These are phyloP conservation scores for Rhipidura dahli DNA, from an alignment of 2,113 vertebrate genomes.

Conservation along the genomic window DNA sequence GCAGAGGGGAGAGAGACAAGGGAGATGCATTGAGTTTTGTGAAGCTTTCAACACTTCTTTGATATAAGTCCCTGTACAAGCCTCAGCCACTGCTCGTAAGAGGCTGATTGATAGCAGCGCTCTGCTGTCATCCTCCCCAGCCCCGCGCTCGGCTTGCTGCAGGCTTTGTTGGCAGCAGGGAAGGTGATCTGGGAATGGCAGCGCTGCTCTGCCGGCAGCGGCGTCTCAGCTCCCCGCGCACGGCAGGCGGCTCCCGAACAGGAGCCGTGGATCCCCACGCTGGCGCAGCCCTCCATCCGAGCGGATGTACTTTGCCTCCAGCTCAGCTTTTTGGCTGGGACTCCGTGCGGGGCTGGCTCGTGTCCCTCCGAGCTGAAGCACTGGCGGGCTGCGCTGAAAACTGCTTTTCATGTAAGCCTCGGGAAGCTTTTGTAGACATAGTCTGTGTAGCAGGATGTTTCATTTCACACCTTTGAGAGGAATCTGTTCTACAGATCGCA, in stretches of 20 bases:
- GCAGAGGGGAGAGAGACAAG: not conserved
- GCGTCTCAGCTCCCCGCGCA: not conserved
- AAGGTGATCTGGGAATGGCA: not conserved
- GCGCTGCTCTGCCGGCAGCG: not conserved
- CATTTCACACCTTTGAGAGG: not conserved
- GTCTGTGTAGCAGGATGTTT: not conserved
- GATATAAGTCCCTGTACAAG: not conserved
- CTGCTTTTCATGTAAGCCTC: not conserved
- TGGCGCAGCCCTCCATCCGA: not conserved
- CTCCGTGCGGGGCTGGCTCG: not conserved
- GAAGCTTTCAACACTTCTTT: not conserved
- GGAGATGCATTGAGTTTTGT: not conserved
- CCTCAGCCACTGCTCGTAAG: not conserved
- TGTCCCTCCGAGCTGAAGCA: not conserved
- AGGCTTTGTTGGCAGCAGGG: not conserved
- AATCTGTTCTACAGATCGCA: not conserved
- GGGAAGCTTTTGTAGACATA: not conserved
- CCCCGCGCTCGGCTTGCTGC: not conserved
- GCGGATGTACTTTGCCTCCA: not conserved
- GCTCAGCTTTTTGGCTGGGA: not conserved
- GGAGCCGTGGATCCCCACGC: rapidly evolving
- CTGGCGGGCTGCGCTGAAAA: not conserved
- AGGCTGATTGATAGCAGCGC: not conserved
- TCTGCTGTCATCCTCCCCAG: not conserved
- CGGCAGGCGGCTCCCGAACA: rapidly evolving